A percentile compares a stretch with the other conserved stretches of the same genome.
phyloP scores from a whole-genome alignment of 1,140 invertebrate genomes.

The Palaemon carinicauda region DNA sequence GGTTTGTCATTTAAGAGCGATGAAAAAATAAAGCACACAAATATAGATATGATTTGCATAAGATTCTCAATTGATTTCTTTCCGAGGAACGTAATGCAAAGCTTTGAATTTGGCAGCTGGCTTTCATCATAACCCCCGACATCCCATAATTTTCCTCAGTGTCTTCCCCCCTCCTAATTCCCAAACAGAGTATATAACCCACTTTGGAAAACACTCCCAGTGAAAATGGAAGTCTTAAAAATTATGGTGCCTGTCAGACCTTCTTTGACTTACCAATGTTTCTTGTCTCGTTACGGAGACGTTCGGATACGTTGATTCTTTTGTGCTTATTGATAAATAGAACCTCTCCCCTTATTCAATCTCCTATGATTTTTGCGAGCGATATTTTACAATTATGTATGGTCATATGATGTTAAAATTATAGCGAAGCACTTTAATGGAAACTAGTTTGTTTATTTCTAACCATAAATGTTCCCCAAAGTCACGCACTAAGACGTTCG shows the following conservation, averaged over 20 bases:
- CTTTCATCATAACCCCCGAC: not conserved
- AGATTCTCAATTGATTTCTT: no score
- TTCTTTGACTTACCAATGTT: conserved; percentile 47
- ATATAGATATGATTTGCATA: no score
- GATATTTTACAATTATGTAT: not conserved
- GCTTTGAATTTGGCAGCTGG: not conserved
- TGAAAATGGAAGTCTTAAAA: conserved; percentile 39
- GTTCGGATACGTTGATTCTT: not conserved
- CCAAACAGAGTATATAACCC: conserved; percentile 26
- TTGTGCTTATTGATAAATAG: no score
- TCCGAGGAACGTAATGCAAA: no score
- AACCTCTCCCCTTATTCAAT: no score
- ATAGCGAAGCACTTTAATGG: no score
- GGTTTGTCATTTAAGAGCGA: no score
- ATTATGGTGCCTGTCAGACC: conserved; percentile 48
- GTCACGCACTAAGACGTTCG: not conserved
- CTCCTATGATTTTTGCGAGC: not conserved
- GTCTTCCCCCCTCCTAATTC: not conserved
- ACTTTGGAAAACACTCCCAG: conserved; percentile 45
- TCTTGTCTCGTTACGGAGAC: conserved; percentile 26
- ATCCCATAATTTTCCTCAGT: not conserved
- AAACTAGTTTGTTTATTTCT: not conserved
- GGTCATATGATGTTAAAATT: not conserved
- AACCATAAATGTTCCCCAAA: not conserved
- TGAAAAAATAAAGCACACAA: no score